A percentile compares a stretch with the other conserved stretches of the same genome.
phyloP scores from a whole-genome alignment of 2,113 vertebrate genomes.

The Pedionomus torquatus region DNA sequence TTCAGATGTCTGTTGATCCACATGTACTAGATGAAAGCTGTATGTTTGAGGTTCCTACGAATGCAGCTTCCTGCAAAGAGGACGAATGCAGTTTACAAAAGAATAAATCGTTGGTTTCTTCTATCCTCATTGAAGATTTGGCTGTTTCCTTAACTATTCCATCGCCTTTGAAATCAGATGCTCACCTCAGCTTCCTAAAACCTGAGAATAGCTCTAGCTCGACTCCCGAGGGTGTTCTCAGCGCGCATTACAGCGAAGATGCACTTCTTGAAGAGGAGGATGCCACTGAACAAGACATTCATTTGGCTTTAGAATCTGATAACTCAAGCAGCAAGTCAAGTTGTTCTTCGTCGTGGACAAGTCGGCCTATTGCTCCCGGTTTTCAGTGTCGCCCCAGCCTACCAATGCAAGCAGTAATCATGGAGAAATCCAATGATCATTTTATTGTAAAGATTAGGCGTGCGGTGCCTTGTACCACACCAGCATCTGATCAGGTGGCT shows the following conservation, averaged over 20 bases:
- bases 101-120: slow-evolving; percentile 77
- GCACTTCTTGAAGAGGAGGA: slow-evolving; percentile 91
- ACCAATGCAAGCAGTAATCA: slow-evolving; percentile 94
- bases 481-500: slow-evolving; percentile 21
- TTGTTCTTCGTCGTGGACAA: slow-evolving; percentile 75
- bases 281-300: slow-evolving; percentile 92
- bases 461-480: slow-evolving; percentile 59
- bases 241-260: slow-evolving; percentile 90
- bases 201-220: slow-evolving; percentile 72
- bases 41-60: slow-evolving; percentile 88
- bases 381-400: slow-evolving; percentile 88
- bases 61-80: slow-evolving; percentile 57
- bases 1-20: slow-evolving; percentile 81
- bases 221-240: slow-evolving; percentile 86
- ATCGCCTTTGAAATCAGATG: slow-evolving; percentile 94
- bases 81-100: slow-evolving; percentile 65
- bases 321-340: slow-evolving; percentile 89
- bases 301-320: slow-evolving; percentile 92
- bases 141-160: slow-evolving; percentile 95
- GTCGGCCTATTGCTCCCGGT: slow-evolving; percentile 52
- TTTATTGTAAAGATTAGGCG: slow-evolving; percentile 94
- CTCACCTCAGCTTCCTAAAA: slow-evolving; percentile 93
- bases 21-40: slow-evolving; percentile 93
- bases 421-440: slow-evolving; percentile 95
- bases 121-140: slow-evolving; percentile 91